Conservation (phyloP, 2,113 vertebrate species). For the Pelodiscus sinensis region DNA sequence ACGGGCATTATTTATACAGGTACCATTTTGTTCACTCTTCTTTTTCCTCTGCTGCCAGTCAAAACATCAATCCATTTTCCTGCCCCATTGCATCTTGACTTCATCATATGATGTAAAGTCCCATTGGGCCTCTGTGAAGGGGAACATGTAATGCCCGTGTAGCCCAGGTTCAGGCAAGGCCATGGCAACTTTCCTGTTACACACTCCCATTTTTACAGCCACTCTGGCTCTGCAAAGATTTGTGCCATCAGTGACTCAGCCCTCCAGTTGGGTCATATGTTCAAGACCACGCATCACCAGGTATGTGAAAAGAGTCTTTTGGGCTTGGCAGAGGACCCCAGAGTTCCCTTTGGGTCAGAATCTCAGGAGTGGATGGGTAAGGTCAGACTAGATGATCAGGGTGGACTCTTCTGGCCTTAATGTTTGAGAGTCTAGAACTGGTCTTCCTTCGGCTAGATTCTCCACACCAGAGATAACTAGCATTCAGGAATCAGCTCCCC, state of each 20-base stretch:
- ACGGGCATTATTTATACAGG: neutral
- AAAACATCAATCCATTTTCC: neutral
- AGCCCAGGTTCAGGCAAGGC: neutral
- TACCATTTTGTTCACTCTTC: neutral
- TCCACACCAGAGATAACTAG: neutral
- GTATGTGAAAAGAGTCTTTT: neutral
- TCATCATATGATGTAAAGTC: neutral
- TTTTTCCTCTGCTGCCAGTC: neutral
- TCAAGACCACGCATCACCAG: neutral
- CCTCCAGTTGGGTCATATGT: neutral
- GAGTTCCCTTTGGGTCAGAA: neutral
- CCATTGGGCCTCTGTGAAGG: neutral
- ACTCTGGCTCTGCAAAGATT: neutral
- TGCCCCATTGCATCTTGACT: neutral
- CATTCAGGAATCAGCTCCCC: neutral
- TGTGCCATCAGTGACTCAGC: neutral
- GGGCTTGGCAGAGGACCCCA: neutral
- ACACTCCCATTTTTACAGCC: neutral
- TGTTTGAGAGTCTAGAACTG: neutral
- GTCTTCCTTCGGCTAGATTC: neutral
- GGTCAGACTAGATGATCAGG: neutral
- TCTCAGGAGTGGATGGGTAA: neutral
- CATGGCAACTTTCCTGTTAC: neutral
- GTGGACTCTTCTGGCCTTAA: neutral
- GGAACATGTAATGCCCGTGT: fast-evolving